phyloP scores from a whole-genome alignment of 2,888 invertebrate genomes.

The Hartigia nigra region DNA sequence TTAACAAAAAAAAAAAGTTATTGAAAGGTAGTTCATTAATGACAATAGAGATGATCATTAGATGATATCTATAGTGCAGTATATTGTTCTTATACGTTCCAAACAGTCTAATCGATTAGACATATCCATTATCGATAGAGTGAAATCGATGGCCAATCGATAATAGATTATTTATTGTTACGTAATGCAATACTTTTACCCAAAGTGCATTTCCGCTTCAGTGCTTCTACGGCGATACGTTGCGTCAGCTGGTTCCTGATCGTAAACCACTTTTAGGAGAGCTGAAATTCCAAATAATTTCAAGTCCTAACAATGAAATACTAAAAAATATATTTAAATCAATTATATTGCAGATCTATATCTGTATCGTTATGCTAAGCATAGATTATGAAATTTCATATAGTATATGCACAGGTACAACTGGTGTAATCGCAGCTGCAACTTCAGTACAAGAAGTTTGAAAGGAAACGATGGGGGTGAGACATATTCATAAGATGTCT shows the following conservation, averaged over 20 bases:
- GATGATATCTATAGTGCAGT: background rate
- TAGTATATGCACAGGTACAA: background rate
- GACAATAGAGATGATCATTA: background rate
- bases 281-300: background rate
- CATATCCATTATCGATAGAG: background rate
- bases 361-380: background rate
- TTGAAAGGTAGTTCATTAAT: background rate
- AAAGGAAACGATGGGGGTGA: slow-evolving; percentile 26
- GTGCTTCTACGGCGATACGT: background rate
- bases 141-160: background rate
- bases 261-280: background rate
- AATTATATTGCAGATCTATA: background rate
- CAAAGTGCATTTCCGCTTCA: background rate
- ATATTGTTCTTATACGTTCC: background rate
- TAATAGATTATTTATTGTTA: background rate
- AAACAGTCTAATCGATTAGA: background rate
- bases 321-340: background rate
- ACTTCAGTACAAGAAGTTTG: background rate
- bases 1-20: background rate
- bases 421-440: background rate
- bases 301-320: too few relatives aligned
- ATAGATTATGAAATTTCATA: background rate
- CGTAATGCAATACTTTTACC: background rate
- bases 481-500: slow-evolving; percentile 11
- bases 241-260: background rate